Percentiles rank a stretch among this genome's conserved stretches.
Evolutionary conservation across 2,113 vertebrate genomes (phyloP).

Genomic region (Dicaeum eximium): DNA sequence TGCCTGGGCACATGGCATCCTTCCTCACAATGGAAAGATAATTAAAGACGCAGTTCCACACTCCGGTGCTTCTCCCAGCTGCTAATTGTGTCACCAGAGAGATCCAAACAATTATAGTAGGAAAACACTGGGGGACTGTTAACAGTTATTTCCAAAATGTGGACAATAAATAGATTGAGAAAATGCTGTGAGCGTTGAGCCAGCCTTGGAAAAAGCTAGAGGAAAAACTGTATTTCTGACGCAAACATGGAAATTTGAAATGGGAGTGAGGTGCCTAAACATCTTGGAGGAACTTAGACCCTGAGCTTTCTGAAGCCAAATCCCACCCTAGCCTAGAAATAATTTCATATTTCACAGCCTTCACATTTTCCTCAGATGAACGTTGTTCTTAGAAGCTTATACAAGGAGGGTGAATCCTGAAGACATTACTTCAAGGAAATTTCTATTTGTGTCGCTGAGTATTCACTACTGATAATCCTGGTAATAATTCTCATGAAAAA

Average conservation of each 20-base stretch:
- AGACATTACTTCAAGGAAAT: slow-evolving; percentile 32
- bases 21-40: slow-evolving; percentile 62
- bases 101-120: neutral
- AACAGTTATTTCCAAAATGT: neutral
- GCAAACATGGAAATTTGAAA: slow-evolving; percentile 13
- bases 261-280: neutral
- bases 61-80: slow-evolving; percentile 20
- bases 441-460: neutral
- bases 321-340: neutral
- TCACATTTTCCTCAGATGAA: neutral
- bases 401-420: neutral
- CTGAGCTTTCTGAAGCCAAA: neutral
- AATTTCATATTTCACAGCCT: slow-evolving; percentile 3
- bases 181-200: neutral
- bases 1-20: slow-evolving; percentile 55
- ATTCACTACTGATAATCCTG: neutral
- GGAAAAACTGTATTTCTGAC: slow-evolving; percentile 24
- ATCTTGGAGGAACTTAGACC: slow-evolving; percentile 5
- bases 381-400: neutral
- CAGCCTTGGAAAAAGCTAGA: slow-evolving; percentile 1
- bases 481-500: slow-evolving; percentile 7
- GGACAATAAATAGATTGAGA: neutral
- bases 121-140: neutral
- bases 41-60: slow-evolving; percentile 52
- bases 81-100: neutral